phyloP scores from a whole-genome alignment of 1,140 invertebrate genomes.

The Xylocopa sonorina region DNA sequence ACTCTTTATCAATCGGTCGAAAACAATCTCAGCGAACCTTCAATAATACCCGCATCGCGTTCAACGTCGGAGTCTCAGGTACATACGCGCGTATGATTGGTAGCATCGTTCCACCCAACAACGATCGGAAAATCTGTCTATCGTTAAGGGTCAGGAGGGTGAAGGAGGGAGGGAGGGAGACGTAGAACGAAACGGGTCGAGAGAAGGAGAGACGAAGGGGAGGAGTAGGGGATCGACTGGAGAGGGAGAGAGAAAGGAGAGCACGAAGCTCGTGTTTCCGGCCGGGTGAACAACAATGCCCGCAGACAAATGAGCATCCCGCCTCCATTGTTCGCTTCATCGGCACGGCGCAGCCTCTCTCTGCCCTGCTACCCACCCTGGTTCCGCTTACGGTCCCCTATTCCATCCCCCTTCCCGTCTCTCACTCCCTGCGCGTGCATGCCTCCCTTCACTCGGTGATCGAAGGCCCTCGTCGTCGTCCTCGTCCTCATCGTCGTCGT shows the following conservation, averaged over 20 bases:
- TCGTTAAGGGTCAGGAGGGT: too few species aligned
- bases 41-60: background rate
- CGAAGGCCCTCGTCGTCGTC: conserved; percentile 30
- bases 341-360: conserved; percentile 72
- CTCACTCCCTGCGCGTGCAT: too few species aligned
- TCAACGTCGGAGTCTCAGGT: background rate
- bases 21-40: background rate
- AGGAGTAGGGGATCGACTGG: conserved; percentile 32
- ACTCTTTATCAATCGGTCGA: background rate
- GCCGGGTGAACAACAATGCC: conserved; percentile 80
- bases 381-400: conserved; percentile 56
- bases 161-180: background rate
- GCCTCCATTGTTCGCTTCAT: conserved; percentile 81
- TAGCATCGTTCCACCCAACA: background rate
- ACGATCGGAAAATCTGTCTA: conserved; percentile 7
- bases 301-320: conserved; percentile 82
- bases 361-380: conserved; percentile 55
- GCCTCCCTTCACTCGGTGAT: conserved; percentile 23
- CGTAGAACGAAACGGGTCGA: conserved; percentile 37
- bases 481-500: conserved; percentile 23
- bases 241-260: conserved; percentile 60
- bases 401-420: conserved; percentile 24
- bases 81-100: background rate
- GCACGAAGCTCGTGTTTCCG: conserved; percentile 78
- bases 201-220: conserved; percentile 31